Conservation (phyloP, 2,113 vertebrate species). For the Pangasianodon gigas region DNA sequence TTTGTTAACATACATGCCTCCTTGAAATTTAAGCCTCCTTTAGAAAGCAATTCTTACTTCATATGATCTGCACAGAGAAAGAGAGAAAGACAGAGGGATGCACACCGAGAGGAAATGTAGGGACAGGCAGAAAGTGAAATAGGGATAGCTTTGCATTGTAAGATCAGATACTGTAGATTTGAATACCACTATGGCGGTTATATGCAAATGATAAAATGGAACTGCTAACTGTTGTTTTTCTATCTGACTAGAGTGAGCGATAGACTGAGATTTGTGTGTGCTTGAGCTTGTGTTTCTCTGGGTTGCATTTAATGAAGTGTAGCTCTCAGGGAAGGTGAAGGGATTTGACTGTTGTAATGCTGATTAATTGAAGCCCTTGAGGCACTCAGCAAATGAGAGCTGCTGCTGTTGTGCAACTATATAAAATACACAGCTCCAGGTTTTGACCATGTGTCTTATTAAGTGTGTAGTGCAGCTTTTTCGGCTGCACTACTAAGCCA, state of each 20-base stretch:
- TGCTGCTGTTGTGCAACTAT: neutral
- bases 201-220: constrained; percentile 29
- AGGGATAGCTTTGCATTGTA: neutral
- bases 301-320: constrained; percentile 1
- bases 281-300: neutral
- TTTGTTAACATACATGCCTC: neutral
- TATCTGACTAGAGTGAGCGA: neutral
- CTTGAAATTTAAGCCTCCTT: neutral
- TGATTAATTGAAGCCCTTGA: constrained; percentile 39
- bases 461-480: neutral
- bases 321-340: constrained; percentile 1
- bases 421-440: neutral
- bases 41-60: neutral
- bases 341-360: constrained; percentile 17
- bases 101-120: neutral
- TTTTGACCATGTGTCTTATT: neutral
- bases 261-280: neutral
- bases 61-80: neutral
- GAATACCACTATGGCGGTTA: neutral
- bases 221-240: neutral
- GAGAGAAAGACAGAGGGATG: neutral
- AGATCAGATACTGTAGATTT: constrained; percentile 16
- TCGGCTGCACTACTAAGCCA: neutral
- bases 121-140: neutral
- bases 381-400: constrained; percentile 27